Evolutionary conservation across 1,140 invertebrate species (phyloP).

Genomic region (Sarcophaga bullata): DNA sequence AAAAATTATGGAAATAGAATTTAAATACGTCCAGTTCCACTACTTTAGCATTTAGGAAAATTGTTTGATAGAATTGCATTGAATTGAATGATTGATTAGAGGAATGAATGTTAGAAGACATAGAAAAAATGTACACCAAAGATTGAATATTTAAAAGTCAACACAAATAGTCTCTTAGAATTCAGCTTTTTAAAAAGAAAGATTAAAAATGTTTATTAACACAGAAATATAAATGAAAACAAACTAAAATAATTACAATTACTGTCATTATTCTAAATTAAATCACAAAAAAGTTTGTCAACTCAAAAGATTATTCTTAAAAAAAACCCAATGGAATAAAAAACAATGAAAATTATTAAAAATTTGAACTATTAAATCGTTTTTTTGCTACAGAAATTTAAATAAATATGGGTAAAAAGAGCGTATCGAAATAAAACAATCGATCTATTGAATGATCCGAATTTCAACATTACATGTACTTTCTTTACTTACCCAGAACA

Average conservation of each 20-base stretch:
- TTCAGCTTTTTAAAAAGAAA: constrained; percentile 19
- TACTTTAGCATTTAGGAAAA: constrained; percentile 37
- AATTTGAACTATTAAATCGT: not conserved
- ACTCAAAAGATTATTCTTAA: constrained; percentile 20
- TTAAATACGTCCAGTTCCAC: constrained; percentile 28
- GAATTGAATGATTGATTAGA: constrained; percentile 13
- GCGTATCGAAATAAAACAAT: no score
- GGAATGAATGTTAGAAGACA: not conserved
- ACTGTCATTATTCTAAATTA: constrained; percentile 17
- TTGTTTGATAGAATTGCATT: not conserved
- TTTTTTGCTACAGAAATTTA: not conserved
- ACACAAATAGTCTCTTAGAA: constrained; percentile 17
- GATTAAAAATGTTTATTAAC: constrained; percentile 9
- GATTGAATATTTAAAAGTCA: constrained; percentile 15
- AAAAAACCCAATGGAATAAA: not conserved
- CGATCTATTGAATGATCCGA: no score
- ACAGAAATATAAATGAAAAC: not conserved
- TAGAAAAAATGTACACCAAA: not conserved
- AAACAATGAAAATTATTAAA: constrained; percentile 27
- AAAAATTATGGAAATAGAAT: not conserved
- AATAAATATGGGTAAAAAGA: not conserved
- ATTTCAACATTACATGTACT: no score
- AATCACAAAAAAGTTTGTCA: constrained; percentile 26
- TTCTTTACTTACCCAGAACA: no score
- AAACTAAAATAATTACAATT: constrained; percentile 11